Conservation (phyloP, 2,797 vertebrate species). For the Babyrousa celebensis region DNA sequence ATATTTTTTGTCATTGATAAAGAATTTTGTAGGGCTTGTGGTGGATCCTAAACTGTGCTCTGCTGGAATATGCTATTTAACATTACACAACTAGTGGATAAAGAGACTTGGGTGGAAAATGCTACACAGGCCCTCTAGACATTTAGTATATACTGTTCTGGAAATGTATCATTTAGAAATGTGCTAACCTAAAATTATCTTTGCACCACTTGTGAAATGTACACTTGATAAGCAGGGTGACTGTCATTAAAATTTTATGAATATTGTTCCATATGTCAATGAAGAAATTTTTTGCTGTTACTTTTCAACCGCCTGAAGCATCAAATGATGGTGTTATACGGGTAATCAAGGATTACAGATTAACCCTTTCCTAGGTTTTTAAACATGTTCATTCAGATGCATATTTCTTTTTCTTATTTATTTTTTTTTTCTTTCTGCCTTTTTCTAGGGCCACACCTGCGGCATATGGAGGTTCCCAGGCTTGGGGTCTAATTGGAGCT, state of each 20-base stretch:
- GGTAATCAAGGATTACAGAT: neutral
- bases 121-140: neutral
- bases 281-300: conserved; percentile 38
- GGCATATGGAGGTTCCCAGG: no score
- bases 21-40: neutral
- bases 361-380: conserved; percentile 33
- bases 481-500: no score
- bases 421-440: no score
- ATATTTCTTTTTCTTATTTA: neutral
- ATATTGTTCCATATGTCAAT: conserved; percentile 46
- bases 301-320: neutral
- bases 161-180: conserved; percentile 66
- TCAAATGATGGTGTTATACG: conserved; percentile 1
- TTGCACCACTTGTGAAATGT: conserved; percentile 46
- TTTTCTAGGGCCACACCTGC: no score
- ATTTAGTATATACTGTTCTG: conserved; percentile 12
- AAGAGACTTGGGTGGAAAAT: conserved; percentile 39
- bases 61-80: neutral
- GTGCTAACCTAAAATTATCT: conserved; percentile 59
- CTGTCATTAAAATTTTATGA: conserved; percentile 37
- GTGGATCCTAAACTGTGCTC: neutral
- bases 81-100: neutral
- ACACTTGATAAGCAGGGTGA: conserved; percentile 64
- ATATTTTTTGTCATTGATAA: neutral
- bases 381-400: conserved; percentile 20